Evolutionary conservation across 2,797 vertebrate species (phyloP).

Genomic region (Melanotaenia maccullochi): DNA sequence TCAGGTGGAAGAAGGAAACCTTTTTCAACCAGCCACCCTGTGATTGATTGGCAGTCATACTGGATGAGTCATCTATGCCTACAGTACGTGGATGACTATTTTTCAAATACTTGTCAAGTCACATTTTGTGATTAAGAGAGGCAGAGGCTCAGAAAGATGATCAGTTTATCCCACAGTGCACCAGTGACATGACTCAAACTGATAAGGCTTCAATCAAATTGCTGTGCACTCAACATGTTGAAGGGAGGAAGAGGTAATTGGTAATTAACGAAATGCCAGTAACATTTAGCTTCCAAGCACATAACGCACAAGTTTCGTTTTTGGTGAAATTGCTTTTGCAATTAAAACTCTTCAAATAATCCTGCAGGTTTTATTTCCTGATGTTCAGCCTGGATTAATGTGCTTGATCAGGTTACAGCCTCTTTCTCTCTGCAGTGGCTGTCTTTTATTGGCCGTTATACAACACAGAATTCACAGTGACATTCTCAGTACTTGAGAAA

Average conservation of each 20-base stretch:
- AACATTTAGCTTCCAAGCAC: conserved; percentile 7
- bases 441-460: background rate
- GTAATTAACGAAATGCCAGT: conserved; percentile 8
- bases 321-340: background rate
- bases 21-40: conserved; percentile 42
- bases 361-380: background rate
- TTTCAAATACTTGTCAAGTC: conserved; percentile 70
- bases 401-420: background rate
- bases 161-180: conserved; percentile 35
- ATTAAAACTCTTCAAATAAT: background rate
- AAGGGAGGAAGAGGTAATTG: conserved; percentile 6
- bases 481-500: conserved; percentile 5
- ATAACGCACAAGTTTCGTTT: background rate
- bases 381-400: background rate
- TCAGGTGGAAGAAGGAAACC: conserved; percentile 39
- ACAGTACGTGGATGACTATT: conserved; percentile 46
- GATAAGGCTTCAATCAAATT: conserved; percentile 50
- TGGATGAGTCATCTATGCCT: conserved; percentile 72
- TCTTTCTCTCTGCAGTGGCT: background rate
- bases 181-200: conserved; percentile 36
- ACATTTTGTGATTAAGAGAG: conserved; percentile 69
- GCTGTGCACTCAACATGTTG: conserved; percentile 1
- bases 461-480: background rate
- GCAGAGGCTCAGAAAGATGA: conserved; percentile 40
- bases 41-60: conserved; percentile 71